Base-by-base conservation (phyloP, 2,113 vertebrate species). In the Tonatia bakeri region DNA sequence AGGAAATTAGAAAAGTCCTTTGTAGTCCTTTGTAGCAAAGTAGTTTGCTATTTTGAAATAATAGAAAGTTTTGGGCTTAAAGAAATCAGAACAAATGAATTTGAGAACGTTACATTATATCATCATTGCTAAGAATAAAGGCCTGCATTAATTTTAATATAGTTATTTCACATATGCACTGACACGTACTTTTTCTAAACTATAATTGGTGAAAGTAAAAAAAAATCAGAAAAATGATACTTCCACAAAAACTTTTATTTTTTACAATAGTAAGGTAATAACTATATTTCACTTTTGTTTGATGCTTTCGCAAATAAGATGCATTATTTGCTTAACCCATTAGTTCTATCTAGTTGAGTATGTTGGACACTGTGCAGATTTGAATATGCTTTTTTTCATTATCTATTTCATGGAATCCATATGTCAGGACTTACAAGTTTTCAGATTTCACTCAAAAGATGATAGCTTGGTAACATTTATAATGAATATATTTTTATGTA, bases 381-480 rank as follows among this genome's bases (percentile, higher is more conserved):
- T 85, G 95, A 92, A 91, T 95, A 94, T 96, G 76, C 50, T 91
- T 97, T 97, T 96, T 98, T 83, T 80, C 88, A 95, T 97, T 97
- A 96, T 67, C 85, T 95, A 76, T 86, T 93, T 98, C 97, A 97
- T 97, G 84, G 97, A 97, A 97, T 61, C n/a, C 52, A 86, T 95
- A 94, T 69, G 9, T 77, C 7, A 54, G n/a, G 45, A 89, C 87
- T 94, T 87, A 40, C 80, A 93, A 56, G 24, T 94, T 91, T 90
- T 65, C 43, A 80, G 26, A 72, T 83, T 65, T 90, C 13, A 69
- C 67, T 92, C 26, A 72, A 94, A 91, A 90, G 36, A 26, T 72
- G 26, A 76, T 76, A 80, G 31, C 7, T n/a, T 89, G 38, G 14
- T 73, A 83, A 45, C 47, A 93, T 93, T 91, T 86, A 45, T 24